Base-by-base conservation (phyloP, 2,113 vertebrate species). In the Ictalurus furcatus region DNA sequence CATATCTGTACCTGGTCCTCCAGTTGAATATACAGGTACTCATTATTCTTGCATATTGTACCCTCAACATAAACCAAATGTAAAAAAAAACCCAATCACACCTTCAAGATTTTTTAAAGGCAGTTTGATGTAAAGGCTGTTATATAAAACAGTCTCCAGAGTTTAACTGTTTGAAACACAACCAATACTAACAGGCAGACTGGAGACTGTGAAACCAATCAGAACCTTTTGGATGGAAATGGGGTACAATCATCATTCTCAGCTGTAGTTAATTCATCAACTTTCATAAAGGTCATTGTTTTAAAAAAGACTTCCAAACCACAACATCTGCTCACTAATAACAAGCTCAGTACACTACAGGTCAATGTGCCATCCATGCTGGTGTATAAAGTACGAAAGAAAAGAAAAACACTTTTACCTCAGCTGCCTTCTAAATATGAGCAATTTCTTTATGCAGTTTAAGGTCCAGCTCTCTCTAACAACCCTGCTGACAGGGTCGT, bases 281-380 rank as follows among this genome's bases (percentile, higher is more conserved):
- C 19, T 63, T 84, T 84, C 19, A 63, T 28, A 44, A 84, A 63
- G 81, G 21, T 16, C 34, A 63, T 56, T 80, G 9, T 81, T 54
- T 7, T 14, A 40, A 84, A 63, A 48, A 63, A 44, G 30, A 84
- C 37, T 63, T 63, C 59, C 81, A 63, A 84, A 44, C 81, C 81
- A 63, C 81, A 84, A 84, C 81, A 84, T 84, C 81, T 84, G 81
- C 21, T 83, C 80, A 83, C 80, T 37, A 83, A 83, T 83, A 83
- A 83, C 80, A 83, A 23, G 56, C 19, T 37, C 80, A 56, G 78
- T 76, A 44, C 37, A 44, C 37, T 44, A 21, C 73, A 79, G 44
- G 56, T 23, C 56, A 71, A 54, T 71, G n/a, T 23, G 63, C 44
- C 61, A 71, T 71, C 48, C 44, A 34, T 56, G n/a, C 84, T 21